Base-by-base conservation (phyloP, 1,140 invertebrate genomes). In the Orius laevigatus region DNA sequence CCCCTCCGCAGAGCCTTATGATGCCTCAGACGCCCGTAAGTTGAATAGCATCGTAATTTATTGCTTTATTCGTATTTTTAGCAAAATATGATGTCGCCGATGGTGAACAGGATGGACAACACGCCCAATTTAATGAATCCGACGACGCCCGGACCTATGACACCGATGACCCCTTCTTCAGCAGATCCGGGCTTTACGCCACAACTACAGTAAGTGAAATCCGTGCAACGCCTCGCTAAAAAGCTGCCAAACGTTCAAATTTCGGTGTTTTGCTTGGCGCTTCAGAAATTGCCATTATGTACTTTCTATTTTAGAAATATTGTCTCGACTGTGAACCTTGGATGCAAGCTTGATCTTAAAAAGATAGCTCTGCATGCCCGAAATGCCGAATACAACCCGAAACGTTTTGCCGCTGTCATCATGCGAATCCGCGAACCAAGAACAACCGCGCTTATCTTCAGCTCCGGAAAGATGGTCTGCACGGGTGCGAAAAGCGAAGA, bases 311-410 rank as follows among this genome's bases (percentile, higher is more conserved):
- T 53, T 63, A 88, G 84, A 61, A 93, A 94, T 62, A 93, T 98
- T 60, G 94, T 98, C 1, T 96, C 93, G 34, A 98, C 94, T 40
- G 93, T 98, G 0, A 98, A 96, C 68, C 69, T 98, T 48, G 91
- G 83, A 58, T 97, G 93, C 62, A 93, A 91, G 68, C 67, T 97
- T 57, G 91, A 96, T 62, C 69, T 96, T 33, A 95, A 96, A 61
- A 95, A 92, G 68, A 99, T 99, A 58, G 96, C 96, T 1, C 68
- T 98, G 1, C 93, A 98, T 67, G 96, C 96, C 0, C 78, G 96
- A 66, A 99, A 99, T 73, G 96, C 96, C 10, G 96, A 99, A 68
- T 99, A 98, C 60, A 99, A 99, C 70, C 96, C 96, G 19, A 99
- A 98, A 69, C 81, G 96, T 64, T 99, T 99, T 76, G 95, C 96